phyloP scores from a whole-genome alignment of 2,797 vertebrate genomes.

The Synanceia verrucosa region DNA sequence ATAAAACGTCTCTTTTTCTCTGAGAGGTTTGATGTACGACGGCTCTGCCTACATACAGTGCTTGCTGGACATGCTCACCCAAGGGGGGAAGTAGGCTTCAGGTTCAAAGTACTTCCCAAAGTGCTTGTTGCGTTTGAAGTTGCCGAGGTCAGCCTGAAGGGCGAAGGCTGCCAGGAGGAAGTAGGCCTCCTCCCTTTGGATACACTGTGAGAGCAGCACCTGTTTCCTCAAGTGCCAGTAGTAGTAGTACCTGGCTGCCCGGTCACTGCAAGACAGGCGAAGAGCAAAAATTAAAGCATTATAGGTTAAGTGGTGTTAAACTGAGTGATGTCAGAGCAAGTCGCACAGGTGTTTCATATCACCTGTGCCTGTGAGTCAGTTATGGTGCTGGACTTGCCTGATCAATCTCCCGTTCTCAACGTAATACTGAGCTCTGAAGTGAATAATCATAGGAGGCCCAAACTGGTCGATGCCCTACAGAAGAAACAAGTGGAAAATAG shows the following conservation, averaged over 20 bases:
- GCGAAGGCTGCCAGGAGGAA: conserved; percentile 97
- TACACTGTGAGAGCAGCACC: conserved; percentile 93
- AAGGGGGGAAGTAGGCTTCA: conserved; percentile 95
- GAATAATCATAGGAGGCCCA: conserved; percentile 97
- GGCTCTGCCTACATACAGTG: not conserved
- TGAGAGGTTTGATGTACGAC: not conserved
- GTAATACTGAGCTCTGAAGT: conserved; percentile 98
- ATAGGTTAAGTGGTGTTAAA: not conserved
- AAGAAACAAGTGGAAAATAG: conserved; percentile 12
- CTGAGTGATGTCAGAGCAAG: not conserved
- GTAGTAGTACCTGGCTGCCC: conserved; percentile 93
- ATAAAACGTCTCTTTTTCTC: conserved; percentile 11
- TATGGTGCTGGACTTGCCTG: conserved; percentile 78
- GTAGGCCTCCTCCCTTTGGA: conserved; percentile 94
- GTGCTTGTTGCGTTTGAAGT: conserved; percentile 98
- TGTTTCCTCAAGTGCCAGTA: conserved; percentile 99
- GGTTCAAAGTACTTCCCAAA: conserved; percentile 97
- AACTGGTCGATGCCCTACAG: conserved; percentile 97
- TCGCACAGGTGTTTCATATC: not conserved
- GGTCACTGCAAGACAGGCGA: conserved; percentile 82
- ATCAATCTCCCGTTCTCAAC: conserved; percentile 96
- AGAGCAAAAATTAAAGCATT: not conserved
- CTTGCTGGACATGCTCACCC: conserved; percentile 84
- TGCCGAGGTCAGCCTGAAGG: conserved; percentile 95
- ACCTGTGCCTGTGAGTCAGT: not conserved